Conservation (phyloP, 2,113 vertebrate species). For the Ictalurus punctatus region DNA sequence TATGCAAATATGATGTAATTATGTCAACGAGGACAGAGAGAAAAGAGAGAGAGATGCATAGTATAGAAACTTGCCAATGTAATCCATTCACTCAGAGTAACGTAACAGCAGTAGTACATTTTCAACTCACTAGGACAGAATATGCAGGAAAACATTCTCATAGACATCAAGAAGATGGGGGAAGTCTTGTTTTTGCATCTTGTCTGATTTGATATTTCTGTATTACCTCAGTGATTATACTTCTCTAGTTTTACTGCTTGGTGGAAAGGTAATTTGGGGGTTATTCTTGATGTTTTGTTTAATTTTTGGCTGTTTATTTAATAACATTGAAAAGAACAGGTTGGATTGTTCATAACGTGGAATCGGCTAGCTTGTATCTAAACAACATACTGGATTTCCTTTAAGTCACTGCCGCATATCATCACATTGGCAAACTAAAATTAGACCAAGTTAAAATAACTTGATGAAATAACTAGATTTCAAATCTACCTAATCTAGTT, state of each 20-base stretch:
- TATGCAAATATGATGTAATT: conserved; percentile 5
- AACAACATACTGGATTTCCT: background rate
- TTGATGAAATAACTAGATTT: background rate
- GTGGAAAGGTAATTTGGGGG: background rate
- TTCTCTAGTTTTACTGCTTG: background rate
- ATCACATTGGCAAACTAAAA: background rate
- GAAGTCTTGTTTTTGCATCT: background rate
- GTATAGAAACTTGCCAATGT: background rate
- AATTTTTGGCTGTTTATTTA: too few species aligned
- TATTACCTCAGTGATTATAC: background rate
- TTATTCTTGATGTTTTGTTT: background rate
- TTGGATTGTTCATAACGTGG: background rate
- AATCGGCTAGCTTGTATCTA: background rate
- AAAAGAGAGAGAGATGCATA: background rate
- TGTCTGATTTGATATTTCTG: background rate
- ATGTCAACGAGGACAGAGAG: background rate
- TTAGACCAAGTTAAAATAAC: background rate
- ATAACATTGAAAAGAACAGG: too few species aligned
- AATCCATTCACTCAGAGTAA: background rate
- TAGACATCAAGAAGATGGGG: background rate
- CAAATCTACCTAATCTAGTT: background rate
- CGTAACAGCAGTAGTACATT: background rate
- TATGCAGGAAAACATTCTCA: background rate
- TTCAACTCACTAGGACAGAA: background rate
- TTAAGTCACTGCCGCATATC: background rate